Evolutionary conservation across 2,797 vertebrate species (phyloP).

Genomic region (Melanotaenia boesemani): DNA sequence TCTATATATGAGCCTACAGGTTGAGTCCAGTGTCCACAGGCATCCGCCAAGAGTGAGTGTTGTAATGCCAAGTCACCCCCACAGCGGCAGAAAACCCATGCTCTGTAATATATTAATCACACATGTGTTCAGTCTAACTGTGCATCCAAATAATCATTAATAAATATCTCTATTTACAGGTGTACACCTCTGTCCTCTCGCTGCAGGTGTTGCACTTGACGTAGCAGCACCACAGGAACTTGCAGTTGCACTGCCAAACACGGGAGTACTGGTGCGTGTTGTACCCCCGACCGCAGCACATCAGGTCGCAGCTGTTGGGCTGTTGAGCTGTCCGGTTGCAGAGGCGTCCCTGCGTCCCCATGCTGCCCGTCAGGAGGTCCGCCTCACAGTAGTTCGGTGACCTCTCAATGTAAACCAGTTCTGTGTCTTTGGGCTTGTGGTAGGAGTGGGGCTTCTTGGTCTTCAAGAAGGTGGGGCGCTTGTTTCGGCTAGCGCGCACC

Average conservation of each 20-base stretch:
- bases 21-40: conserved; percentile 66
- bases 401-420: conserved; percentile 96
- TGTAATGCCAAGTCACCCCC: conserved; percentile 17
- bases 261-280: conserved; percentile 97
- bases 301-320: conserved; percentile 93
- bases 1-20: conserved; percentile 23
- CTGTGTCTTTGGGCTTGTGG: conserved; percentile 95
- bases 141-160: conserved; percentile 40
- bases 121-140: conserved; percentile 29
- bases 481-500: conserved; percentile 93
- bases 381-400: conserved; percentile 98
- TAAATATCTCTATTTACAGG: conserved; percentile 91
- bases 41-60: conserved; percentile 48
- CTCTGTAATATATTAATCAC: conserved; percentile 10
- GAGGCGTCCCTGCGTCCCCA: conserved; percentile 94
- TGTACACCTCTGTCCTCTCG: conserved; percentile 96
- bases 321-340: conserved; percentile 96
- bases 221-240: conserved; percentile 99
- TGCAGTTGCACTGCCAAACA: conserved; percentile 99
- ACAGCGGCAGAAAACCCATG: conserved; percentile 13
- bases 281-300: conserved; percentile 97
- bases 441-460: conserved; percentile 96
- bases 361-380: conserved; percentile 91
- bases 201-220: conserved; percentile 99
- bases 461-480: conserved; percentile 95